A percentile compares a stretch with the other conserved stretches of the same genome.
phyloP scores from a whole-genome alignment of 2,888 invertebrate genomes.

The Cryptocephalus primarius region DNA sequence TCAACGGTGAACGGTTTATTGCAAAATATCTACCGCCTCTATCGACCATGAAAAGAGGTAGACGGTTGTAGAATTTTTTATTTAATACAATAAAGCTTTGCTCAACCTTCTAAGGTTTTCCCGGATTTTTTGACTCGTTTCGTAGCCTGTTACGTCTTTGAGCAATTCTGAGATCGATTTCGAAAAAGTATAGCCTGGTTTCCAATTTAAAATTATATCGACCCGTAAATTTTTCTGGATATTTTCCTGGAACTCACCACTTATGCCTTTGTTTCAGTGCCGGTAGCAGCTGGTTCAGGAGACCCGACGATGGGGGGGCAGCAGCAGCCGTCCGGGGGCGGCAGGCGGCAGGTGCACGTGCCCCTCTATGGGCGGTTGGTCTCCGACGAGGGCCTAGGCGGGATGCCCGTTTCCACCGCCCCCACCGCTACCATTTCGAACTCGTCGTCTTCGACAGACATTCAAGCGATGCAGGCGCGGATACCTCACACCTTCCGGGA shows the following conservation, averaged over 20 bases:
- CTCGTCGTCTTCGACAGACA: constrained; percentile 50
- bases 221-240: too few species aligned
- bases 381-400: constrained; percentile 70
- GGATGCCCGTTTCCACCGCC: constrained; percentile 22
- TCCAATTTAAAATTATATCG: too few species aligned
- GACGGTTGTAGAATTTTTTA: too few species aligned
- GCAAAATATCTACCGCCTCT: too few species aligned
- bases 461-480: constrained; percentile 86
- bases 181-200: too few species aligned
- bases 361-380: constrained; percentile 85
- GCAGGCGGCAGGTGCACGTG: constrained; percentile 43
- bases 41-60: too few species aligned
- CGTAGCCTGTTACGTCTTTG: too few species aligned
- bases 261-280: constrained; percentile 21
- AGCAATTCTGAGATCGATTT: too few species aligned
- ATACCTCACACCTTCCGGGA: constrained; percentile 88
- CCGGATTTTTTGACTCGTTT: too few species aligned
- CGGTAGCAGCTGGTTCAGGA: constrained; percentile 22
- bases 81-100: too few species aligned
- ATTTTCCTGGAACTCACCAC: background rate
- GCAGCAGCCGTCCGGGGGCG: constrained; percentile 33
- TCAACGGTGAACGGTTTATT: too few species aligned
- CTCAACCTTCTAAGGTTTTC: too few species aligned
- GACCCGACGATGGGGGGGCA: constrained; percentile 33
- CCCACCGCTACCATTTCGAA: constrained; percentile 13